Evolutionary conservation across 2,113 vertebrate genomes (phyloP), one percentile per base, ranked within the genome.

Genomic region (Nyctibius bracteatus): DNA sequence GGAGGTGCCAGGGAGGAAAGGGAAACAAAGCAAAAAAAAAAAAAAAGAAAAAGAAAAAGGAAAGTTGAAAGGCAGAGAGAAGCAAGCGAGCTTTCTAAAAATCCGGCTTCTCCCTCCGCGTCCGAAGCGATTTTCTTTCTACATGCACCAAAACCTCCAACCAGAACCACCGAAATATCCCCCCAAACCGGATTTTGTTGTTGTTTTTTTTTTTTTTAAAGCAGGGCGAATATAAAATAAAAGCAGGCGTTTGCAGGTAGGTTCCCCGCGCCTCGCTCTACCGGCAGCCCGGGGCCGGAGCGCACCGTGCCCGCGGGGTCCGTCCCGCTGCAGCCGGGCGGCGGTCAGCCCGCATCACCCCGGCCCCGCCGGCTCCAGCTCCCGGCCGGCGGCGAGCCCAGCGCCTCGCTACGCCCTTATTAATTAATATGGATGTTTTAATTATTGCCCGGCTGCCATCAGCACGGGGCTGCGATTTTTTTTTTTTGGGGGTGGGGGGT

Each of bases 341-440:
- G 67, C 13, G 41, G 59, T 13, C 55, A 62, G 22, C 46, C 13
- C 23, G 22, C 5, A 74, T 81, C 35, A 5, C 17, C 33, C 33
- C 20, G 31, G 47, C 37, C 9, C 31, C 37, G 33, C 46, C 30
- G 47, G 28, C 35, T 15, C 46, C 44, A 11, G 41, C 47, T 78
- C 52, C 57, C 18, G 14, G 58, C 43, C 46, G 12, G 22, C 68
- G 46, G 39, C 16, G 41, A 65, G 30, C 55, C 46, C 37, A 77
- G 47, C 31, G 7, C 44, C 61, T 88, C 25, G 8, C 70, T 46
- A 49, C 25, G 14, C 12, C 27, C 15, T 47, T 85, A 85, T 88
- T 89, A 86, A 84, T 93, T 88, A 79, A 75, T 92, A 54, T 18
- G 44, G 35, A 46, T 62, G 24, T n/a, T 94, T 96, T 85, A 89